Percentiles rank a stretch among this genome's conserved stretches.
phyloP scores from a whole-genome alignment of 1,140 invertebrate species.

The Caenorhabditis latens region DNA sequence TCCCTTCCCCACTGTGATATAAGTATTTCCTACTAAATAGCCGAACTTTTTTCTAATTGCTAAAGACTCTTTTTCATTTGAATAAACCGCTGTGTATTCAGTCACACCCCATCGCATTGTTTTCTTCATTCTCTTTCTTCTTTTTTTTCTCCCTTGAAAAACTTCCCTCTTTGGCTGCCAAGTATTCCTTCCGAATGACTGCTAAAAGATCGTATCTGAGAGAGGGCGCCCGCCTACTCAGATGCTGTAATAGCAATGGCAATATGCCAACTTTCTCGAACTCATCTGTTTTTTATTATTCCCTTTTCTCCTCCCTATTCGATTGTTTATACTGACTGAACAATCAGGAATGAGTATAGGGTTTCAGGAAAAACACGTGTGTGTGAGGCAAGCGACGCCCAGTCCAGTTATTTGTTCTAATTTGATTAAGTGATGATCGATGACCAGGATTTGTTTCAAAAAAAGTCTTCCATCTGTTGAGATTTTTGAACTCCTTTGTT shows the following conservation, averaged over 20 bases:
- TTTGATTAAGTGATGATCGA: conserved; percentile 1
- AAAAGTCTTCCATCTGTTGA: neutral
- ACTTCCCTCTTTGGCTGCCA: neutral
- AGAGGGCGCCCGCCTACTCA: neutral
- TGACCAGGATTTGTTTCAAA: neutral
- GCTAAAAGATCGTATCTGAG: conserved; percentile 8
- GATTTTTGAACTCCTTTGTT: neutral
- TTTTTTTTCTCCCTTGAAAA: neutral
- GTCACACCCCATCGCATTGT: conserved; percentile 25
- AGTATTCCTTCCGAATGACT: neutral
- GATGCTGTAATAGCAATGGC: neutral
- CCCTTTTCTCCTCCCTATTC: neutral
- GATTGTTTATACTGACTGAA: conserved; percentile 4
- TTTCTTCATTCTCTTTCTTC: neutral
- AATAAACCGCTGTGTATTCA: neutral
- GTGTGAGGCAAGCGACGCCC: neutral
- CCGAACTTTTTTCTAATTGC: neutral
- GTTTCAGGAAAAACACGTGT: conserved; percentile 51
- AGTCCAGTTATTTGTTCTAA: neutral
- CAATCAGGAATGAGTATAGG: conserved; percentile 34
- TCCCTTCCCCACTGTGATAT: neutral
- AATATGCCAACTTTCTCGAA: neutral
- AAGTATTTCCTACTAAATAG: neutral
- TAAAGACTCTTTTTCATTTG: neutral
- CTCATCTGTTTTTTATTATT: conserved; percentile 24